phyloP scores from a whole-genome alignment of 2,888 invertebrate species.

The Eubasilissa splendida region DNA sequence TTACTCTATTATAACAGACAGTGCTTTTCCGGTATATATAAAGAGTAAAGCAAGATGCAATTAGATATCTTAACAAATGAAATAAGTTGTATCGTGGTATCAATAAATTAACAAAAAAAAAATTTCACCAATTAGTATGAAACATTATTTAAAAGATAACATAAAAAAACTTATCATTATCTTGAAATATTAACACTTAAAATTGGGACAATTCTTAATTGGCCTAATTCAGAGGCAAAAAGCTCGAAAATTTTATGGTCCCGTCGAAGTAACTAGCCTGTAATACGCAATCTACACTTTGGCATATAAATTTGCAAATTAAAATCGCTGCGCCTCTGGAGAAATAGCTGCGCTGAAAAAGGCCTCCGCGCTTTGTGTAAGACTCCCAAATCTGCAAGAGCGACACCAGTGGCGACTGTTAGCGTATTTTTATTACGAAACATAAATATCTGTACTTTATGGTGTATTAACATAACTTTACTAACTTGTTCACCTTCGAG shows the following conservation, averaged over 20 bases:
- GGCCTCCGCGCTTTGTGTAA: conserved; percentile 2
- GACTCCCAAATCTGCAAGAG: neutral
- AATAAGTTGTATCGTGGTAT: neutral
- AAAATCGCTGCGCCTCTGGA: conserved; percentile 46
- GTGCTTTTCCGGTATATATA: too few relatives aligned
- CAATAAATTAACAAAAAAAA: neutral
- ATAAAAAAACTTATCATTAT: neutral
- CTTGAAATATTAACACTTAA: neutral
- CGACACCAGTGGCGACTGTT: conserved; percentile 15
- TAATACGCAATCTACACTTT: conserved; percentile 53
- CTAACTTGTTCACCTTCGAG: too few relatives aligned
- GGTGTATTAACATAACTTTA: too few relatives aligned
- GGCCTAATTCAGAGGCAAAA: conserved; percentile 35
- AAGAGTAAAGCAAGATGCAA: too few relatives aligned
- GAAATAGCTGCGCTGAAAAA: conserved; percentile 39
- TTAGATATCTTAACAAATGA: too few relatives aligned
- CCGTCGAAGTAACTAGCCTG: conserved; percentile 43
- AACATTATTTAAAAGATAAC: too few relatives aligned
- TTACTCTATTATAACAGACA: too few relatives aligned
- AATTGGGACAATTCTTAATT: conserved; percentile 4
- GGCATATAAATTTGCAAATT: conserved; percentile 57
- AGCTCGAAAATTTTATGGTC: conserved; percentile 52
- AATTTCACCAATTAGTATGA: neutral
- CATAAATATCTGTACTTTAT: too few relatives aligned
- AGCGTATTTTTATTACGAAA: too few relatives aligned